Conservation (phyloP, 92 coral and sea anemone species). For the Phymanthus crucifer region DNA sequence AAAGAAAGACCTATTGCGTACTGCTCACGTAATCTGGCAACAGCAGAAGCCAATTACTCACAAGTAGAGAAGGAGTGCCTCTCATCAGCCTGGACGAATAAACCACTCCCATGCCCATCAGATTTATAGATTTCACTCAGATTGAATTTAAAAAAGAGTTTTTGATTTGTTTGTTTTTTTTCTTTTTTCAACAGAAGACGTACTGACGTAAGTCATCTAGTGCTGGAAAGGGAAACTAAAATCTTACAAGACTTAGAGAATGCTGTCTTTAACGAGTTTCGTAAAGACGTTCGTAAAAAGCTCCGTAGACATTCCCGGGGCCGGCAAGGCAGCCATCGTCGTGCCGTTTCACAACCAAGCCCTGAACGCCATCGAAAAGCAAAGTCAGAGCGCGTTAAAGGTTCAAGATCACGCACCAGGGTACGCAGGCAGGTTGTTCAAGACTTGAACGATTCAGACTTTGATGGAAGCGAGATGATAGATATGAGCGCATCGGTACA, state of each 20-base stretch:
- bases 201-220: conserved; percentile 50
- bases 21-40: too few species aligned
- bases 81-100: too few species aligned
- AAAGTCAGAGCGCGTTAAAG: conserved; percentile 63
- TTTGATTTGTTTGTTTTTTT: neutral
- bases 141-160: too few species aligned
- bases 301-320: conserved; percentile 66
- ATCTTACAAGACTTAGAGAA: conserved; percentile 82
- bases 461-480: conserved; percentile 56
- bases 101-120: too few species aligned
- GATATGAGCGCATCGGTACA: conserved; percentile 42
- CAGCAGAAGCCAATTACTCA: too few species aligned
- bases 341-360: conserved; percentile 20
- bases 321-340: conserved; percentile 26
- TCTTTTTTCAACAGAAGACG: conserved; percentile 62
- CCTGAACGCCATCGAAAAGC: conserved; percentile 44
- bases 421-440: conserved; percentile 27
- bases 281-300: conserved; percentile 84
- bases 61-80: too few species aligned
- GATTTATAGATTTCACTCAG: too few species aligned
- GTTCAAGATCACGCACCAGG: conserved; percentile 65
- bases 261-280: conserved; percentile 96
- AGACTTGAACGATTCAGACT: conserved; percentile 41
- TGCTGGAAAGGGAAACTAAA: conserved; percentile 73
- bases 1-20: too few species aligned